Conservation (phyloP, 1,140 invertebrate genomes). For the Caenorhabditis tropicalis region DNA sequence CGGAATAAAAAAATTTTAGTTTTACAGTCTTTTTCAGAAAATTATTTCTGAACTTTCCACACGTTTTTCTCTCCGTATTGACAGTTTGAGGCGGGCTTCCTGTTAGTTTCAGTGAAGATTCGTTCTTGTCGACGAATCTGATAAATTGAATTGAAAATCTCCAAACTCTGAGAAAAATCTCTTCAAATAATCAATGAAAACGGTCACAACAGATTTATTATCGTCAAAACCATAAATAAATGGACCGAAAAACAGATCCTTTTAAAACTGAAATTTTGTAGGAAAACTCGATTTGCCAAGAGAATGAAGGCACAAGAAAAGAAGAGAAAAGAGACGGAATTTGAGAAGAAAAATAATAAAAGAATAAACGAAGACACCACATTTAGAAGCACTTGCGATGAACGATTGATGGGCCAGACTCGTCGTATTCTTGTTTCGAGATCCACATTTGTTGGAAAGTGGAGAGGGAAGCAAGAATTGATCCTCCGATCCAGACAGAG, state of each 20-base stretch:
- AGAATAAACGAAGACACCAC: background rate
- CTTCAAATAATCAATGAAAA: no score
- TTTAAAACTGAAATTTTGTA: background rate
- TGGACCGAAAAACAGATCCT: background rate
- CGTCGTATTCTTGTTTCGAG: conserved; percentile 79
- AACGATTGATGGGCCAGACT: conserved; percentile 80
- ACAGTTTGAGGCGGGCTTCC: no score
- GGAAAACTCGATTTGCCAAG: background rate
- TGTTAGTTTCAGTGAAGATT: no score
- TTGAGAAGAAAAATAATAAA: background rate
- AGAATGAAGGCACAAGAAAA: background rate
- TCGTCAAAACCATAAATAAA: background rate
- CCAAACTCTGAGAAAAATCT: no score
- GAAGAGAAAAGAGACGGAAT: background rate
- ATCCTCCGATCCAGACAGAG: conserved; percentile 76
- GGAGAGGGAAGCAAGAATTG: conserved; percentile 76
- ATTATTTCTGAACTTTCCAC: no score
- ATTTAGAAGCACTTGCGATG: conserved; percentile 71
- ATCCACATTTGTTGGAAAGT: conserved; percentile 75
- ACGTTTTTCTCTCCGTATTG: no score
- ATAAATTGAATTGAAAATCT: no score
- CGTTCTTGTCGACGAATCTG: no score
- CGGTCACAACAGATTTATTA: background rate
- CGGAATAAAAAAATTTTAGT: no score
- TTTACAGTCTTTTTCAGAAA: no score